phyloP scores from a whole-genome alignment of 2,888 invertebrate genomes.

The Oscheius onirici region DNA sequence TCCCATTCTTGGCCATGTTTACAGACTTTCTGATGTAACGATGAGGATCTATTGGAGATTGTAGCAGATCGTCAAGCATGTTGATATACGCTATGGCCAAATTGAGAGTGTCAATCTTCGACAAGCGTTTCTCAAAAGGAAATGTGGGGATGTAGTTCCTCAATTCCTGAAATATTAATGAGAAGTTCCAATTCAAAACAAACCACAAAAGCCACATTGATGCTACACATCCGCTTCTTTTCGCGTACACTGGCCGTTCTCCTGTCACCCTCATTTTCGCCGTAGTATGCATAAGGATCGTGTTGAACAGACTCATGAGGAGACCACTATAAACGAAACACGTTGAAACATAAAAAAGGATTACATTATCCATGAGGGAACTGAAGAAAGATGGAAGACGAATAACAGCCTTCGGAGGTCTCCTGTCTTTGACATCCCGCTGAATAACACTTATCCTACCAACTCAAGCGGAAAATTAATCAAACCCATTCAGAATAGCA shows the following conservation, averaged over 20 bases:
- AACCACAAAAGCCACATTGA: constrained; percentile 81
- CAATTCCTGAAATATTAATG: constrained; percentile 85
- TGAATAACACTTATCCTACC: background rate
- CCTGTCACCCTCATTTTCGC: constrained; percentile 73
- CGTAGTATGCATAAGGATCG: background rate
- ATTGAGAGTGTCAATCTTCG: constrained; percentile 96
- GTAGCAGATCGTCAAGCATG: constrained; percentile 77
- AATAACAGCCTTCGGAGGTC: too few species aligned
- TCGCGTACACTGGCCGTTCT: constrained; percentile 95
- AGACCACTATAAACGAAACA: background rate
- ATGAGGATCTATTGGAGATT: constrained; percentile 54
- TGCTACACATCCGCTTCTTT: constrained; percentile 97
- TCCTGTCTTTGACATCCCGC: constrained; percentile 12
- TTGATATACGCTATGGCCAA: constrained; percentile 97
- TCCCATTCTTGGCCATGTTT: constrained; percentile 51
- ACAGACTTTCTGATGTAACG: constrained; percentile 58
- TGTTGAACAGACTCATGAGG: background rate
- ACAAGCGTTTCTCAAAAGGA: constrained; percentile 96
- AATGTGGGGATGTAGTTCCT: constrained; percentile 97
- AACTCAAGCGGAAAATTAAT: background rate
- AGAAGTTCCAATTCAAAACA: too few species aligned
- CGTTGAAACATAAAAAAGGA: background rate
- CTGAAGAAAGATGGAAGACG: background rate
- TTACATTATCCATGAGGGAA: constrained; percentile 3
- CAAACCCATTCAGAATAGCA: too few species aligned